These are phyloP conservation scores for Nibea coibor DNA, from an alignment of 2,113 vertebrate species.

Conservation along the genomic window DNA sequence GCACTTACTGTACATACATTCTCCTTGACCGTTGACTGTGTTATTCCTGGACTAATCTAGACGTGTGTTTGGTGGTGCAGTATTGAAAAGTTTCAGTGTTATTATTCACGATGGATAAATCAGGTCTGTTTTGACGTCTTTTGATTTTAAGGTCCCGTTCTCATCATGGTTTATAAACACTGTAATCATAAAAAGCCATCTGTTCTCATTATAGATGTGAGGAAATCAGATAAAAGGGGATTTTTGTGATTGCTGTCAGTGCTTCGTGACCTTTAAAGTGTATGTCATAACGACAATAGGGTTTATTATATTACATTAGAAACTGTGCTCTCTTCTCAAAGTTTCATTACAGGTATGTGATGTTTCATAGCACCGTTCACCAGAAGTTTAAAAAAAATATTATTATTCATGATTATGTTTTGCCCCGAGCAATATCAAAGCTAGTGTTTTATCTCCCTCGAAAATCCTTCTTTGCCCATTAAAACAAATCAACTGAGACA, in stretches of 20 bases:
- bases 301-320: not conserved
- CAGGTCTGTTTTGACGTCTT: not conserved
- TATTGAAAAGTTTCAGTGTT: not conserved
- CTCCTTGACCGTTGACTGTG: not conserved
- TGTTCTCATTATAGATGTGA: not conserved
- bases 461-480: slow-evolving; percentile 66
- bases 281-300: not conserved
- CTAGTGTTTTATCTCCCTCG: slow-evolving; percentile 55
- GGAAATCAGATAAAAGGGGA: not conserved
- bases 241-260: not conserved
- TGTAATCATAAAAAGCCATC: not conserved
- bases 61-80: not conserved
- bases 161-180: not conserved
- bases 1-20: not conserved
- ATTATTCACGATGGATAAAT: not conserved
- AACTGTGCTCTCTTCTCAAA: not conserved
- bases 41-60: not conserved
- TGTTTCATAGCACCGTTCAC: slow-evolving; percentile 14
- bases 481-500: slow-evolving; percentile 72
- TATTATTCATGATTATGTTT: slow-evolving; percentile 37
- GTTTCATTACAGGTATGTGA: slow-evolving; percentile 13
- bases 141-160: not conserved
- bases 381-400: not conserved
- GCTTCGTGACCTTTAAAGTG: not conserved
- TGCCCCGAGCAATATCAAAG: slow-evolving; percentile 58